phyloP scores from a whole-genome alignment of 2,797 vertebrate species.

The Natrix natrix region DNA sequence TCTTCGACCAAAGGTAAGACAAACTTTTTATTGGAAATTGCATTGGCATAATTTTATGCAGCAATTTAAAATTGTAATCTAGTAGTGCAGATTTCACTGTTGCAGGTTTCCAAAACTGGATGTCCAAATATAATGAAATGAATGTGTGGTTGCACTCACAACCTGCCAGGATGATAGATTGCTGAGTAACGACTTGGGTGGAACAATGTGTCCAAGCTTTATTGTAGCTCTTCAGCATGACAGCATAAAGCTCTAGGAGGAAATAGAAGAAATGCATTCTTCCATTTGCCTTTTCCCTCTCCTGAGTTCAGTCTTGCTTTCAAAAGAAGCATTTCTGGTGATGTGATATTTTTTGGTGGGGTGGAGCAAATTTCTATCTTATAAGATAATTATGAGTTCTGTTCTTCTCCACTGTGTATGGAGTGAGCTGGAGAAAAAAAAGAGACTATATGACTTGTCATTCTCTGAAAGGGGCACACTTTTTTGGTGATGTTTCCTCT shows the following conservation, averaged over 20 bases:
- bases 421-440: not conserved
- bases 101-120: not conserved
- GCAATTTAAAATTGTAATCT: constrained; percentile 22
- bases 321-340: not conserved
- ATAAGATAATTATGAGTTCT: not conserved
- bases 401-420: not conserved
- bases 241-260: not conserved
- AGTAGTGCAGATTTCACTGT: not conserved
- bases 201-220: not conserved
- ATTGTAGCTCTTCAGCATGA: not conserved
- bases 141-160: not conserved
- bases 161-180: not conserved
- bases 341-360: not conserved
- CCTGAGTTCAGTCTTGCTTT: not conserved
- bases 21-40: constrained; percentile 20
- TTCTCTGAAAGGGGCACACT: not conserved
- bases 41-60: constrained; percentile 26
- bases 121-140: not conserved
- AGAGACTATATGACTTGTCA: not conserved
- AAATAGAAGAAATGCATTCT: not conserved
- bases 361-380: not conserved
- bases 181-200: not conserved
- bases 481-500: not conserved
- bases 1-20: constrained; percentile 40
- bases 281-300: not conserved